These are phyloP conservation scores for Megalurothrips usitatus DNA, from an alignment of 2,888 invertebrate species.

Conservation along the genomic window DNA sequence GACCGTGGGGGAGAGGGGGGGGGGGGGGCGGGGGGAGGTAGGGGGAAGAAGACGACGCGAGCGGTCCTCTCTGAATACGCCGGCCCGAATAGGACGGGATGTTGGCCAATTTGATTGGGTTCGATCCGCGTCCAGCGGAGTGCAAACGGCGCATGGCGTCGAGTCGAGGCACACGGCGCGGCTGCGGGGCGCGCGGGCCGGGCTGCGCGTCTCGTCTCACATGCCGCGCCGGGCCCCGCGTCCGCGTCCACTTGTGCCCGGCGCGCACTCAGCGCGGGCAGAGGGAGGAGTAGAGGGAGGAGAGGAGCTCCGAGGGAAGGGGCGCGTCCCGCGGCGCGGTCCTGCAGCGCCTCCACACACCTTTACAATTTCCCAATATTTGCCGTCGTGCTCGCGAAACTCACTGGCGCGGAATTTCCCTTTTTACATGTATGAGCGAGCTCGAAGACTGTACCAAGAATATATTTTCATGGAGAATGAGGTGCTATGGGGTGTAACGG, in stretches of 20 bases:
- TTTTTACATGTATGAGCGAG: too few species aligned
- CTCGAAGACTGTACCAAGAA: too few species aligned
- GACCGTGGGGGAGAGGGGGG: neutral
- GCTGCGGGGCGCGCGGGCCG: neutral
- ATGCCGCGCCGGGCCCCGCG: neutral
- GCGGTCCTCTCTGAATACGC: slow-evolving; percentile 25
- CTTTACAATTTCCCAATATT: neutral
- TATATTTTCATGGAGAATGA: too few species aligned
- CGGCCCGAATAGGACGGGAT: slow-evolving; percentile 5
- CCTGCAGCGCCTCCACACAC: neutral
- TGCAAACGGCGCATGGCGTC: slow-evolving; percentile 15
- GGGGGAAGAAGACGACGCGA: neutral
- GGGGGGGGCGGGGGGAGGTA: neutral
- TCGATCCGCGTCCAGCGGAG: slow-evolving; percentile 23
- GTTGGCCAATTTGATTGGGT: slow-evolving; percentile 24
- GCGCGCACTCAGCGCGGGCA: neutral
- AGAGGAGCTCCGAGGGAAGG: neutral
- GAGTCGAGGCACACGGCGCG: neutral
- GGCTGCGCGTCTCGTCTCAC: neutral
- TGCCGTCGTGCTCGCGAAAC: too few species aligned
- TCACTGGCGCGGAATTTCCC: too few species aligned
- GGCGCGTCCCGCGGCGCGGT: neutral
- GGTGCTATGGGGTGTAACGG: too few species aligned
- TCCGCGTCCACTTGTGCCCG: neutral
- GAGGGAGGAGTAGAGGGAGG: too few species aligned